Conservation (phyloP, 2,888 invertebrate genomes). For the Drosophila kambysellisi region DNA sequence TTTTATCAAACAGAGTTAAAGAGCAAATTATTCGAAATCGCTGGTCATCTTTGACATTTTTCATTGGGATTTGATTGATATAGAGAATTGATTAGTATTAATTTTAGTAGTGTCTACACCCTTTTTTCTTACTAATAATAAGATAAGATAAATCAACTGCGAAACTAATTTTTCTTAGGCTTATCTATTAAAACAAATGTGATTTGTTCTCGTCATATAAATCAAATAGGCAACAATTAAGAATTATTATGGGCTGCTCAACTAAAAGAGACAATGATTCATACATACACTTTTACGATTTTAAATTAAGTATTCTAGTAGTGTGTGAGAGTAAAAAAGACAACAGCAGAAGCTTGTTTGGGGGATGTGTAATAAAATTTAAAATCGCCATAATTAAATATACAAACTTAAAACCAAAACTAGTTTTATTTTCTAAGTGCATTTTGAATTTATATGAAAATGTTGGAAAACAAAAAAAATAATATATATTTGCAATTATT, state of each 20-base stretch:
- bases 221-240: background rate
- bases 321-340: background rate
- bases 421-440: background rate
- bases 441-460: background rate
- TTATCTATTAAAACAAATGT: background rate
- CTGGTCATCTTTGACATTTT: background rate
- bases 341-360: background rate
- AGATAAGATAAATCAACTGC: background rate
- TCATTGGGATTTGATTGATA: background rate
- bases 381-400: background rate
- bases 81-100: background rate
- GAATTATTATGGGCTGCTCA: background rate
- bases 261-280: background rate
- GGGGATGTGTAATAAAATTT: background rate
- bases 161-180: background rate
- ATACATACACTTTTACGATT: background rate
- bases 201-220: background rate
- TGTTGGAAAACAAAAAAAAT: background rate
- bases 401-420: background rate
- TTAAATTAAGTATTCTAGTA: background rate
- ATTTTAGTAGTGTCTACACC: constrained; percentile 4
- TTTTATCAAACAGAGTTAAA: background rate
- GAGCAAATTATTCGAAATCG: background rate
- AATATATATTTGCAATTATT: background rate
- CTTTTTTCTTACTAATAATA: constrained; percentile 1